Percentiles rank a stretch among this genome's conserved stretches.
phyloP scores from a whole-genome alignment of 2,888 invertebrate species.

The Phaedon cochleariae region DNA sequence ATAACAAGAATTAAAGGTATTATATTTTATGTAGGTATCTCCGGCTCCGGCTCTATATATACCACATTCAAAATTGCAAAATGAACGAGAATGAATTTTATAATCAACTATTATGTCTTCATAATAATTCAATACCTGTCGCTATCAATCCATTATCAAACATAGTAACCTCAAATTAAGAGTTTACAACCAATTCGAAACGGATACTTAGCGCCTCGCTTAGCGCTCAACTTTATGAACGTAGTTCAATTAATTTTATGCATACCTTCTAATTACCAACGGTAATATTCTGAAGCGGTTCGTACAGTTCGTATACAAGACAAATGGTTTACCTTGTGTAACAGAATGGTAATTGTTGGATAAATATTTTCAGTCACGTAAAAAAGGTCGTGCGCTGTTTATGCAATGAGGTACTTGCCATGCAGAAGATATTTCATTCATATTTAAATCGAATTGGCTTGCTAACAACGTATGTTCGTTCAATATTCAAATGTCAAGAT shows the following conservation, averaged over 20 bases:
- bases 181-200: too few relatives aligned
- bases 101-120: too few relatives aligned
- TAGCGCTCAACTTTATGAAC: not conserved
- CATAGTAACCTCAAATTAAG: not conserved
- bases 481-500: not conserved
- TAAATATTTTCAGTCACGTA: constrained; percentile 21
- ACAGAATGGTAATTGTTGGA: constrained; percentile 17
- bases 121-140: too few relatives aligned
- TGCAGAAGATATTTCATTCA: constrained; percentile 12
- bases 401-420: constrained; percentile 2
- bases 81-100: too few relatives aligned
- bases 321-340: constrained; percentile 15
- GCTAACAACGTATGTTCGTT: not conserved
- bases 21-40: too few relatives aligned
- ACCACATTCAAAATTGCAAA: too few relatives aligned
- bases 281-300: constrained; percentile 7
- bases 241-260: constrained; percentile 17
- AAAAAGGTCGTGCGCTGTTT: constrained; percentile 8
- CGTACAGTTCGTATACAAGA: constrained; percentile 1
- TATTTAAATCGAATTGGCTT: constrained; percentile 8
- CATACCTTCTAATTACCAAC: constrained; percentile 14
- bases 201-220: not conserved
- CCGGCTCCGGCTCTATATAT: too few relatives aligned
- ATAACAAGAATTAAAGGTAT: too few relatives aligned
- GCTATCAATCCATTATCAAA: not conserved